Evolutionary conservation across 2,797 vertebrate genomes (phyloP).

Genomic region (Protosalanx chinensis): DNA sequence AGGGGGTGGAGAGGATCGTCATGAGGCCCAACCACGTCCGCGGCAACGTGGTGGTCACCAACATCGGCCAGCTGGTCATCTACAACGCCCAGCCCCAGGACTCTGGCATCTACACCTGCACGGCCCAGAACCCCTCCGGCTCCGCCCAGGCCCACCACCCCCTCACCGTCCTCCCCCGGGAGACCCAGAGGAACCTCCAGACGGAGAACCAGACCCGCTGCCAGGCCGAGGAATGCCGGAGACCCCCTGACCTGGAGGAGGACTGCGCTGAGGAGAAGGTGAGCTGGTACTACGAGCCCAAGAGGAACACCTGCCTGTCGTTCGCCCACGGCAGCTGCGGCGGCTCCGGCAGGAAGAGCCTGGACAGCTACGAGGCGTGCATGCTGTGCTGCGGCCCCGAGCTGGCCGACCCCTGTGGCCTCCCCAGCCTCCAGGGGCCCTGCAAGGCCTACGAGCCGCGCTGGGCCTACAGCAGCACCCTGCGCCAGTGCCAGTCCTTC

Average conservation of each 20-base stretch:
- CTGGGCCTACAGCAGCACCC: conserved; percentile 88
- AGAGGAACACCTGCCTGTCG: conserved; percentile 90
- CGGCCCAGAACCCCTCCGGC: conserved; percentile 81
- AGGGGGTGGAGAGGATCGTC: conserved; percentile 77
- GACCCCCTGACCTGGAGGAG: conserved; percentile 73
- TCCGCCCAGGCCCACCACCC: conserved; percentile 80
- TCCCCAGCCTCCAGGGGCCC: conserved; percentile 87
- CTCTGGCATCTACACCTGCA: conserved; percentile 82
- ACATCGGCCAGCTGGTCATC: conserved; percentile 85
- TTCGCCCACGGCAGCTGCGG: conserved; percentile 82
- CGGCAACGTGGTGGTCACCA: conserved; percentile 86
- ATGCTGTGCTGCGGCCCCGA: conserved; percentile 87
- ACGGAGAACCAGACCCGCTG: conserved; percentile 76
- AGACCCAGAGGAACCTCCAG: conserved; percentile 58
- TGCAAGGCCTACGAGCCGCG: conserved; percentile 91
- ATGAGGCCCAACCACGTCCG: conserved; percentile 84
- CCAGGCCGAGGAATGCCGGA: conserved; percentile 79
- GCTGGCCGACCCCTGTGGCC: conserved; percentile 79
- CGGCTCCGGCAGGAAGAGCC: conserved; percentile 71
- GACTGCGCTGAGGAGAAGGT: conserved; percentile 85
- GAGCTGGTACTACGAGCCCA: conserved; percentile 88
- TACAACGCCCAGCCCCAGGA: conserved; percentile 83
- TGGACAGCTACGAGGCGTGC: conserved; percentile 85
- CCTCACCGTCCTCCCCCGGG: conserved; percentile 77
- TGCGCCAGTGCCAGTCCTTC: conserved; percentile 87